A percentile compares a stretch with the other conserved stretches of the same genome.
These are phyloP conservation scores for Andrena dorsata DNA, from an alignment of 2,888 invertebrate species.

Conservation along the genomic window DNA sequence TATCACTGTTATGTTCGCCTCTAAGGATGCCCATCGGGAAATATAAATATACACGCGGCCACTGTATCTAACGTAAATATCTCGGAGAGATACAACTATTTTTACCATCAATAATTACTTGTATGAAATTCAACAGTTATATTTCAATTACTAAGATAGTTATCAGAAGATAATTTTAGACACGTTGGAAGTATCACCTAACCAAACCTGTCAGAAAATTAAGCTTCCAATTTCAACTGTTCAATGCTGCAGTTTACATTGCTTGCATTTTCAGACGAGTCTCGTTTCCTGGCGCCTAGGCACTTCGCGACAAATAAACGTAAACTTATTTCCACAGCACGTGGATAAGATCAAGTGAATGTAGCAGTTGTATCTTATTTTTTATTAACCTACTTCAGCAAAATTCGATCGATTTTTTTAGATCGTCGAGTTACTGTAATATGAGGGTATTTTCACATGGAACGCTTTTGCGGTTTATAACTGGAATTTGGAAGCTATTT, in stretches of 20 bases:
- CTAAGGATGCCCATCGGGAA: background rate
- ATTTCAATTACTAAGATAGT: background rate
- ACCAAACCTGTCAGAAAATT: background rate
- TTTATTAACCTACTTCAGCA: no score
- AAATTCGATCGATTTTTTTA: no score
- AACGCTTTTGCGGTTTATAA: no score
- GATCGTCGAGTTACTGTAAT: no score
- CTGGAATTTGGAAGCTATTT: no score
- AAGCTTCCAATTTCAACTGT: background rate
- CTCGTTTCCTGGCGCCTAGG: slow-evolving; percentile 25
- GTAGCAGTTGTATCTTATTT: background rate
- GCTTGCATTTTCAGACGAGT: background rate
- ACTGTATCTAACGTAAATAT: background rate
- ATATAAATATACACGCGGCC: background rate
- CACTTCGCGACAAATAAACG: no score
- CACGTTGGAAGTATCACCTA: no score
- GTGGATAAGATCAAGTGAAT: background rate
- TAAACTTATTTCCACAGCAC: background rate
- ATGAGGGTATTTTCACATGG: no score
- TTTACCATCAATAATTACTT: background rate
- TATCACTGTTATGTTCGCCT: slow-evolving; percentile 22
- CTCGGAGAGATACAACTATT: background rate
- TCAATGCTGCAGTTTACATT: background rate
- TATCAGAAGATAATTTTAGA: background rate
- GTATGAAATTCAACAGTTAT: no score